phyloP scores from a whole-genome alignment of 2,113 vertebrate genomes.

The Tursiops truncatus region DNA sequence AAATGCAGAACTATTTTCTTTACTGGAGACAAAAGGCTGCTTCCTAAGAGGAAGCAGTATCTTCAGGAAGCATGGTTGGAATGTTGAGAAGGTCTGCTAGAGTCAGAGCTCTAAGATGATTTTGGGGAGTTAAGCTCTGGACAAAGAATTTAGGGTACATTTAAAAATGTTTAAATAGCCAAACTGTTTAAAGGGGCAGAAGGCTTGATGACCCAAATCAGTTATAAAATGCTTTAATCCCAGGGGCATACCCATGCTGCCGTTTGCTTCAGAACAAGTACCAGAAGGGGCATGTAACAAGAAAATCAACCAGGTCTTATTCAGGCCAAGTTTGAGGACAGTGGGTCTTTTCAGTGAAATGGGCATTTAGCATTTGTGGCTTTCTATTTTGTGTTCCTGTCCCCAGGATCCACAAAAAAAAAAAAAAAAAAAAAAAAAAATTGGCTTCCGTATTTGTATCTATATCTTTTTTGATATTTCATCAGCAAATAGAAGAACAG shows the following conservation, averaged over 20 bases:
- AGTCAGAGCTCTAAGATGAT: background rate
- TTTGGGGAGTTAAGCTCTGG: background rate
- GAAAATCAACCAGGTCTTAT: background rate
- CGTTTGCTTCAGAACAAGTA: background rate
- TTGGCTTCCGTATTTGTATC: background rate
- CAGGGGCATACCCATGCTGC: background rate
- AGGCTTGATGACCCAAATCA: background rate
- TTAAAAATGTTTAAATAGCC: background rate
- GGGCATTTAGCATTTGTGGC: background rate
- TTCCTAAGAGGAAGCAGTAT: background rate
- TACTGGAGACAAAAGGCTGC: background rate
- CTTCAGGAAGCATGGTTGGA: background rate
- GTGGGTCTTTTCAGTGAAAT: background rate
- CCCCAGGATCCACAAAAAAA: background rate
- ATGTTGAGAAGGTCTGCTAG: background rate
- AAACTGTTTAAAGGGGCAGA: background rate
- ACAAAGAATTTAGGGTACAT: background rate
- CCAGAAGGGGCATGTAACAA: background rate
- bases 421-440: background rate
- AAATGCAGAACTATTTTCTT: constrained; percentile 22
- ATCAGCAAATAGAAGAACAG: background rate
- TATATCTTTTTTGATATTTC: background rate
- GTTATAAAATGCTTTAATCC: background rate
- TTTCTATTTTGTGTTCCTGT: background rate
- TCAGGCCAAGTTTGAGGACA: background rate